Conservation (phyloP, 2,113 vertebrate species). For the Leucosticte australis region DNA sequence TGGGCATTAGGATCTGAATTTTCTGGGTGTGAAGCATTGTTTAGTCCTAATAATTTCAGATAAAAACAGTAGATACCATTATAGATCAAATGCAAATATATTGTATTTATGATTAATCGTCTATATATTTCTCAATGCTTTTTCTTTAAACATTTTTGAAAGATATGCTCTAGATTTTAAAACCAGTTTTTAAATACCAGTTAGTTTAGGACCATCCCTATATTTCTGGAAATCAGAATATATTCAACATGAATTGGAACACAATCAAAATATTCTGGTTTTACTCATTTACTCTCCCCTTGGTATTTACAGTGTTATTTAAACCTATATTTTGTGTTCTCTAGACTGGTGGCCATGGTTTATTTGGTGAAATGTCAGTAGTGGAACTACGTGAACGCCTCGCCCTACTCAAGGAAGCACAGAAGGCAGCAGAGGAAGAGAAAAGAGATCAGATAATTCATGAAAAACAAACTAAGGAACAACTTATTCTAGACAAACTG, state of each 20-base stretch:
- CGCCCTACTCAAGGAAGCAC: constrained; percentile 74
- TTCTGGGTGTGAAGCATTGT: not conserved
- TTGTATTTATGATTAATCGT: not conserved
- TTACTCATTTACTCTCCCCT: not conserved
- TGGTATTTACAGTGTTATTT: constrained; percentile 47
- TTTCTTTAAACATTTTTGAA: not conserved
- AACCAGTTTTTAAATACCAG: not conserved
- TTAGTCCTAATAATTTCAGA: not conserved
- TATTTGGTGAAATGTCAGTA: constrained; percentile 91
- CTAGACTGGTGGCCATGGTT: constrained; percentile 82
- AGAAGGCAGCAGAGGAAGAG: constrained; percentile 76
- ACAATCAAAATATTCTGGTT: not conserved
- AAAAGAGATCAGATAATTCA: constrained; percentile 81
- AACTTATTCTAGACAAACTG: constrained; percentile 77
- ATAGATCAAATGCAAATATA: not conserved
- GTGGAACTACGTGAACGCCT: constrained; percentile 87
- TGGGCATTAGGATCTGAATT: not conserved
- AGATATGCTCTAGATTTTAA: not conserved
- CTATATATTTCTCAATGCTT: not conserved
- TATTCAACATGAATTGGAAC: constrained; percentile 1
- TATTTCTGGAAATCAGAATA: not conserved
- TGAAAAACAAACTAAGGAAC: constrained; percentile 79
- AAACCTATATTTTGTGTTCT: not conserved
- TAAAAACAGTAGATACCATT: not conserved
- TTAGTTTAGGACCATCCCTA: not conserved